Base-by-base conservation (phyloP, 2,888 invertebrate genomes). In the Caenorhabditis doughertyi region DNA sequence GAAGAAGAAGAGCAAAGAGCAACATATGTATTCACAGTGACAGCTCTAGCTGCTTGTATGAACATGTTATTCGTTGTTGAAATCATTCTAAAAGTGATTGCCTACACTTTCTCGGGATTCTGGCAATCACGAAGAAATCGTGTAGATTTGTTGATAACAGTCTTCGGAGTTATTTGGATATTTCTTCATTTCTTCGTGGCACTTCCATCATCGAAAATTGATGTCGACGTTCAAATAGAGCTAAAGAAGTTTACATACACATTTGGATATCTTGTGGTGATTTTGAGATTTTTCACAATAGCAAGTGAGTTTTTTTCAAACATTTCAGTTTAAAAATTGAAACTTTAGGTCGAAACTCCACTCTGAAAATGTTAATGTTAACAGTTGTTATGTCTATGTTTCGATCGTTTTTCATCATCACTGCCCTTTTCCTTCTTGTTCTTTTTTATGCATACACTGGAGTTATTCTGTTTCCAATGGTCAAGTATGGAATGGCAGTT, bases 361-460 rank as follows among this genome's bases (percentile, higher is more conserved):
- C 99, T 0, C 94, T 98, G 87, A 99, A 99, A 94, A 99, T 99
- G 99, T 93, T 99, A 88, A 99, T 99, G 98, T 94, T 98, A 90
- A 99, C 99, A 0, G 99, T 99, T 51, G 97, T 98, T 44, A 98
- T 99, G 87, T 98, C 98, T 64, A 98, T 99, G 84, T 97, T 98
- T 94, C 98, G 99, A 94, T 97, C 97, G 92, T 98, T 99, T 94
- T 99, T 99, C 94, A 93, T 94, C 89, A 99, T 99, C 90, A 97
- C 98, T 93, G 99, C 98, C 87, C 87, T 91, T 85, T 91, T 89
- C 32, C 83, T 99, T 27, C 94, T 99, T 72, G 98, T 99, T 83
- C 96, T 99, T 92, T 98, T 98, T 93, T 99, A 99, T 92, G 99
- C 99, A 2, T 94, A 98, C 88, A 97, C 98, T 39, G 99, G 99